Conservation (phyloP, 2,113 vertebrate genomes). For the Cyanoliseus patagonus region DNA sequence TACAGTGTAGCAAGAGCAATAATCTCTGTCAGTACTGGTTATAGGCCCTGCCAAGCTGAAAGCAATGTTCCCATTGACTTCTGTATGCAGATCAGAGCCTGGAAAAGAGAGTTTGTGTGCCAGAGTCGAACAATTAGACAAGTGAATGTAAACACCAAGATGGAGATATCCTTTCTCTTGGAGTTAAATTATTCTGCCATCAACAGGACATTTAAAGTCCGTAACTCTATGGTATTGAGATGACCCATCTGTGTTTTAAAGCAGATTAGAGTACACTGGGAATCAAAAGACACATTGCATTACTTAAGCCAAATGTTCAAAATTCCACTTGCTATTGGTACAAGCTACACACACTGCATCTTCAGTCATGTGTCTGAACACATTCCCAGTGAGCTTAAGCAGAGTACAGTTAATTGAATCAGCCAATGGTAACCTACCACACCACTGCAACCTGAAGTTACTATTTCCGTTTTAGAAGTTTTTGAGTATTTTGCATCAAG, state of each 20-base stretch:
- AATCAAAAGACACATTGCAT: not conserved
- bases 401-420: not conserved
- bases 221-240: not conserved
- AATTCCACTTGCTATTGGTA: constrained; percentile 15
- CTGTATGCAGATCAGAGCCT: constrained; percentile 5
- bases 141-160: not conserved
- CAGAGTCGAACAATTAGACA: not conserved
- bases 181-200: not conserved
- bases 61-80: constrained; percentile 27
- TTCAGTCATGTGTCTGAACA: not conserved
- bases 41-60: constrained; percentile 18
- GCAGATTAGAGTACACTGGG: not conserved
- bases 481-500: not conserved
- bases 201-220: not conserved
- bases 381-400: constrained; percentile 4
- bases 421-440: not conserved
- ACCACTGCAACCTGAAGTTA: not conserved
- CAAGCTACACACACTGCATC: not conserved
- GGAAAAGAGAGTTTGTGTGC: not conserved
- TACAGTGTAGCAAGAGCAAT: constrained; percentile 32
- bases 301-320: constrained; percentile 22
- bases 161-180: not conserved
- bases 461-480: not conserved
- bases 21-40: not conserved
- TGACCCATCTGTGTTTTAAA: not conserved